A percentile compares a stretch with the other conserved stretches of the same genome.
phyloP scores from a whole-genome alignment of 2,113 vertebrate species.

The Hydropotes inermis region DNA sequence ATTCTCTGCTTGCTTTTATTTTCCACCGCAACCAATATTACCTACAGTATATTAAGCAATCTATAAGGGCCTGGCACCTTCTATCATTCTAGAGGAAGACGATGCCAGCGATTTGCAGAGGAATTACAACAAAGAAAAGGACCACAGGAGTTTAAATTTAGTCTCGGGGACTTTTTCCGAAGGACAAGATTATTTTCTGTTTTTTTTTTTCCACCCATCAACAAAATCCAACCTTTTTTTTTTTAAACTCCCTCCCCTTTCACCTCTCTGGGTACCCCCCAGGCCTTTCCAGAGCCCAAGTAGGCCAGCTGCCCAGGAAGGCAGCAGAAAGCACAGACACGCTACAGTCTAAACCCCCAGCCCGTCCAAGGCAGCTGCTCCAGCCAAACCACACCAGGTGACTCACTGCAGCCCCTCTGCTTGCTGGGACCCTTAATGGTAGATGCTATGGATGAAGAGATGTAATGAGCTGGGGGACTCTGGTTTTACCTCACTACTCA shows the following conservation, averaged over 20 bases:
- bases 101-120: constrained; percentile 57
- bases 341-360: constrained; percentile 32
- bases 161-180: constrained; percentile 40
- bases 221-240: not conserved
- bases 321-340: not conserved
- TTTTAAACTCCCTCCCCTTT: not conserved
- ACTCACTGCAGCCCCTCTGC: constrained; percentile 55
- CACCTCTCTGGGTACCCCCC: not conserved
- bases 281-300: not conserved
- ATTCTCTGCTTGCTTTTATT: constrained; percentile 81
- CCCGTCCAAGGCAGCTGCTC: constrained; percentile 54
- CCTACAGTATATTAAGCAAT: constrained; percentile 78
- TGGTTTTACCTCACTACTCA: constrained; percentile 46
- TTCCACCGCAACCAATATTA: constrained; percentile 74
- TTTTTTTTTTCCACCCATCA: not conserved
- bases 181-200: constrained; percentile 10
- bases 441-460: constrained; percentile 56
- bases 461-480: constrained; percentile 63
- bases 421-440: constrained; percentile 32
- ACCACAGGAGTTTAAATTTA: constrained; percentile 30
- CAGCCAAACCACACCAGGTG: constrained; percentile 45
- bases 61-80: constrained; percentile 76
- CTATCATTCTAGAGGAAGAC: constrained; percentile 64
- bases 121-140: constrained; percentile 75
- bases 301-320: not conserved